Evolutionary conservation across 2,888 invertebrate species (phyloP).

Genomic region (Hydropsyche betteni): DNA sequence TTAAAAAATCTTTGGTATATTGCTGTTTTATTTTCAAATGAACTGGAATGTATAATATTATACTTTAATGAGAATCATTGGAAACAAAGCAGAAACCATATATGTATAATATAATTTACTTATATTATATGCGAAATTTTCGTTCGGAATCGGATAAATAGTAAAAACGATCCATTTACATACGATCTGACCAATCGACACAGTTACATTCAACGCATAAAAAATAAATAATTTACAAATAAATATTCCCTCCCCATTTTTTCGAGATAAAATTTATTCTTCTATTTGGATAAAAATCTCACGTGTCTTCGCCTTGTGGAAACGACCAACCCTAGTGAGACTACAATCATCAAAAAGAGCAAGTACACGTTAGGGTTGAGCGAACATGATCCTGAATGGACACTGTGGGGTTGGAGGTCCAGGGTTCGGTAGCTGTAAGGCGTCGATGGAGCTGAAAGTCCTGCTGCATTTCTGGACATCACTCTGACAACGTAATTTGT

Average conservation of each 20-base stretch:
- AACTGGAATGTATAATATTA: constrained; percentile 12
- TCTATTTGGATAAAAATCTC: background rate
- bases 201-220: constrained; percentile 7
- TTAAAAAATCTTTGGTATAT: constrained; percentile 20
- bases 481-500: constrained; percentile 66
- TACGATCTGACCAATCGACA: too few relatives aligned
- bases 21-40: background rate
- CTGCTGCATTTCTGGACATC: constrained; percentile 66
- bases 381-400: constrained; percentile 35
- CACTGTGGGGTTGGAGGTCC: constrained; percentile 43
- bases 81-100: too few relatives aligned
- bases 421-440: constrained; percentile 43
- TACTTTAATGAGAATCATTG: too few relatives aligned
- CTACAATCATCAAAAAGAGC: background rate
- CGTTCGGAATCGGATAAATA: too few relatives aligned
- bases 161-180: too few relatives aligned
- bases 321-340: background rate
- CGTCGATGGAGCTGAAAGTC: constrained; percentile 55
- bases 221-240: constrained; percentile 9
- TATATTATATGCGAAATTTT: too few relatives aligned
- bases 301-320: background rate
- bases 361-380: background rate
- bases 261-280: background rate
- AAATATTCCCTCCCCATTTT: background rate
- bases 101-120: too few relatives aligned